Percentiles rank a stretch among this genome's conserved stretches.
These are phyloP conservation scores for Sarcophaga subvicina DNA, from an alignment of 2,888 invertebrate genomes.

Conservation along the genomic window DNA sequence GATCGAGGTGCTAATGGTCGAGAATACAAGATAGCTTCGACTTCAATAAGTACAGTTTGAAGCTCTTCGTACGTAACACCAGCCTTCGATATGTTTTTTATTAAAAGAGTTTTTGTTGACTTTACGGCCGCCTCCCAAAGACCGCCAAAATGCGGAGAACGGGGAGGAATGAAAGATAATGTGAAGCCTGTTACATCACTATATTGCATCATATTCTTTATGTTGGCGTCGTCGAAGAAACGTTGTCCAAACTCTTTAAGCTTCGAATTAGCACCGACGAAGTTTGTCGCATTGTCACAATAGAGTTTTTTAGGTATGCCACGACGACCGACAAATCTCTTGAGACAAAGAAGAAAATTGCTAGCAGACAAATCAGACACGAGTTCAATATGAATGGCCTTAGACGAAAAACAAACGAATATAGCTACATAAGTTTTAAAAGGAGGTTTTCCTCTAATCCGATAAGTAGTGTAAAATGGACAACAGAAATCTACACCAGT, in stretches of 20 bases:
- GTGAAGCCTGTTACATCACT: conserved; percentile 51
- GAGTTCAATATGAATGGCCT: conserved; percentile 67
- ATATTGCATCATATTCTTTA: background rate
- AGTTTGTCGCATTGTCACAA: conserved; percentile 52
- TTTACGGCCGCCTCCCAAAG: conserved; percentile 14
- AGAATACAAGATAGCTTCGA: conserved; percentile 71
- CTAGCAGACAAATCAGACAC: conserved; percentile 66
- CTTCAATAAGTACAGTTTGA: conserved; percentile 39
- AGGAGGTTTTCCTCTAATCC: conserved; percentile 20
- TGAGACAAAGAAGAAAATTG: conserved; percentile 65
- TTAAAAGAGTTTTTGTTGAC: conserved; percentile 51
- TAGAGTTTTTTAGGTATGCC: conserved; percentile 26
- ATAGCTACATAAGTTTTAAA: conserved; percentile 37
- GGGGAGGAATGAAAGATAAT: conserved; percentile 67
- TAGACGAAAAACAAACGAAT: conserved; percentile 63
- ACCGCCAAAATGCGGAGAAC: conserved; percentile 64
- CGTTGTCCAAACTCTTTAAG: conserved; percentile 15
- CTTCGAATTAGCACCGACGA: conserved; percentile 14
- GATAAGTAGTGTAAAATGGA: conserved; percentile 24
- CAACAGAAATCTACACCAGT: conserved; percentile 41
- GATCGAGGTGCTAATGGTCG: conserved; percentile 36
- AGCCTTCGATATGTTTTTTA: conserved; percentile 43
- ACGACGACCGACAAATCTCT: conserved; percentile 61
- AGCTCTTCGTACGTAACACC: no score
- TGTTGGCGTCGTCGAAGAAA: conserved; percentile 5